A percentile compares a stretch with the other conserved stretches of the same genome.
Evolutionary conservation across 2,888 invertebrate genomes (phyloP).

Genomic region (Ochropleura plecta): DNA sequence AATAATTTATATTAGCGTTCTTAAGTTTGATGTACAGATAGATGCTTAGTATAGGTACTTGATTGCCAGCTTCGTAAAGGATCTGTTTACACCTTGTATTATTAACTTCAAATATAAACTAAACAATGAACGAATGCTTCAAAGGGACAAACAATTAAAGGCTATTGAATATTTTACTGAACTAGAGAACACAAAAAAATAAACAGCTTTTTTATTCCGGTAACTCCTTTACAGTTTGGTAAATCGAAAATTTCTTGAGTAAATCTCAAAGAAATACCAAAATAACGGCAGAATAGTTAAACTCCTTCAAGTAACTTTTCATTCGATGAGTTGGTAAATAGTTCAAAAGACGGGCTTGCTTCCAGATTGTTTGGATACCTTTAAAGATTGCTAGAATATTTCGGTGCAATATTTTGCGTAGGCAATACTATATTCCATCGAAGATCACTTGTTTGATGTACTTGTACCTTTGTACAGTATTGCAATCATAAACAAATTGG

Average conservation of each 20-base stretch:
- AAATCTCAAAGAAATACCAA: constrained; percentile 23
- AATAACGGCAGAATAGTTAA: constrained; percentile 15
- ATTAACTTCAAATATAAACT: constrained; percentile 28
- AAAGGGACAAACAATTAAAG: constrained; percentile 41
- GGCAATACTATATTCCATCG: neutral
- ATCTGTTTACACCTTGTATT: neutral
- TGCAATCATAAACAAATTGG: neutral
- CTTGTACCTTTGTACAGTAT: neutral
- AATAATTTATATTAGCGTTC: neutral
- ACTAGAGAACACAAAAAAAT: constrained; percentile 39
- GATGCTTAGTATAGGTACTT: neutral
- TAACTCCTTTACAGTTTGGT: constrained; percentile 60
- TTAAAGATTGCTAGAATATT: constrained; percentile 26
- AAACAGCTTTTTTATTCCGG: constrained; percentile 25
- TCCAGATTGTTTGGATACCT: constrained; percentile 27
- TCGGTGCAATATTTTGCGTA: constrained; percentile 15
- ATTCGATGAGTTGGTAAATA: constrained; percentile 37
- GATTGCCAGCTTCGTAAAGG: neutral
- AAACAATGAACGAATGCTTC: constrained; percentile 47
- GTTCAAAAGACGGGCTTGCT: constrained; percentile 21
- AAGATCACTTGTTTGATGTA: neutral
- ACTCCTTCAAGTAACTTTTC: constrained; percentile 24
- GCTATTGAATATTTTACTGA: constrained; percentile 48
- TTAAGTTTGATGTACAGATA: neutral
- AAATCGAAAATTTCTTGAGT: constrained; percentile 26